Conservation (phyloP, 2,797 vertebrate species). For the Nannoperca australis region DNA sequence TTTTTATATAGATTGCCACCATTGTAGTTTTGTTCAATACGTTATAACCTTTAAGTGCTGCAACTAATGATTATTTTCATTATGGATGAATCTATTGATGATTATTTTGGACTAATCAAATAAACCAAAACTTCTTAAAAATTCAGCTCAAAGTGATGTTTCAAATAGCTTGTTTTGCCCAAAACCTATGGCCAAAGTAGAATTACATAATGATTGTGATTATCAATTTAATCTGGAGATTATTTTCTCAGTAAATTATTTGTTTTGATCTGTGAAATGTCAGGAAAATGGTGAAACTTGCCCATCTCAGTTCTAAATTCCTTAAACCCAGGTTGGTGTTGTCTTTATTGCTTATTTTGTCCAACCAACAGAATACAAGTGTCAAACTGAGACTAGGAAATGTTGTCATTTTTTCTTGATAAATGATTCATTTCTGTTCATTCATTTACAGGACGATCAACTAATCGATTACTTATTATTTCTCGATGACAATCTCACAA, state of each 20-base stretch:
- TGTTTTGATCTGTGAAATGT: not conserved
- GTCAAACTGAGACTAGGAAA: not conserved
- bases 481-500: not conserved
- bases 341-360: not conserved
- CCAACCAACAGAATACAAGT: not conserved
- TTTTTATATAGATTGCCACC: not conserved
- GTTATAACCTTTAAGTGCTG: not conserved
- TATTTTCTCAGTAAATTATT: conserved; percentile 3
- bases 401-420: not conserved
- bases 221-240: not conserved
- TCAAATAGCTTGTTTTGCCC: not conserved
- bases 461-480: not conserved
- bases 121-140: not conserved
- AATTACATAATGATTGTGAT: not conserved
- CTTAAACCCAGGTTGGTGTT: not conserved
- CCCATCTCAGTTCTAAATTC: not conserved
- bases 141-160: not conserved
- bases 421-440: not conserved
- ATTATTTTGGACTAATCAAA: not conserved
- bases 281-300: not conserved
- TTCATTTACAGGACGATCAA: not conserved
- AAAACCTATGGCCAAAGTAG: not conserved
- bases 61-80: not conserved
- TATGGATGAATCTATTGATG: not conserved
- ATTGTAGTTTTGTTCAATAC: not conserved